A percentile compares a stretch with the other conserved stretches of the same genome.
Conservation (phyloP, 2,113 vertebrate species). For the Oreochromis niloticus region DNA sequence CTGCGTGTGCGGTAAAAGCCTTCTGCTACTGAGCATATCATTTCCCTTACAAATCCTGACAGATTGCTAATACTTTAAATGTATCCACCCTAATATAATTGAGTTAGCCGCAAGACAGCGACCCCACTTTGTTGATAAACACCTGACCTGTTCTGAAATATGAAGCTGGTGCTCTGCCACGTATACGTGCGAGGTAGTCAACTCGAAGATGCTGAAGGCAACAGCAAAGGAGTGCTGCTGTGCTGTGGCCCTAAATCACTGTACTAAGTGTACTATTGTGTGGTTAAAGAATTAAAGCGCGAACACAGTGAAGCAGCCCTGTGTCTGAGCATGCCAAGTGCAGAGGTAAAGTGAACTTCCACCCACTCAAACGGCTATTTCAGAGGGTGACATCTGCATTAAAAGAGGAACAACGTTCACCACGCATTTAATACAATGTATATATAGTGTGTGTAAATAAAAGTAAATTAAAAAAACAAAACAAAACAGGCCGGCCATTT, state of each 20-base stretch:
- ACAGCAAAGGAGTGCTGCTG: not conserved
- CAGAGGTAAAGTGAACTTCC: not conserved
- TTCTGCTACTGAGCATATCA: slow-evolving; percentile 3
- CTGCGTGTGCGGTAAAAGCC: slow-evolving; percentile 12
- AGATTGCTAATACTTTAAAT: not conserved
- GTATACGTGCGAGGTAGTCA: not conserved
- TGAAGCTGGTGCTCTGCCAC: not conserved
- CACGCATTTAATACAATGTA: not conserved
- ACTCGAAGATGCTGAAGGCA: not conserved
- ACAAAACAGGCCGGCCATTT: not conserved
- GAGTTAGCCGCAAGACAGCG: not conserved
- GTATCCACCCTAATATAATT: not conserved
- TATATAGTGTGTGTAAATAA: not conserved
- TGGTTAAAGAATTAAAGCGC: not conserved
- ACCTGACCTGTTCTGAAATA: not conserved
- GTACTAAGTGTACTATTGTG: not conserved
- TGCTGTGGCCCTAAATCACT: not conserved
- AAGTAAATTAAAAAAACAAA: not conserved
- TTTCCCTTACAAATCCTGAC: slow-evolving; percentile 16
- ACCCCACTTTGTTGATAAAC: not conserved
- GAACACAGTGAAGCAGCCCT: not conserved
- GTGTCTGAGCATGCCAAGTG: not conserved
- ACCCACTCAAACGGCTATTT: not conserved
- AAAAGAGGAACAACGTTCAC: not conserved
- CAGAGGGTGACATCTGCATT: not conserved